A percentile compares a stretch with the other conserved stretches of the same genome.
Evolutionary conservation across 64 coral and sea anemone species (phyloP).

Genomic region (Stichodactyla mertensii): DNA sequence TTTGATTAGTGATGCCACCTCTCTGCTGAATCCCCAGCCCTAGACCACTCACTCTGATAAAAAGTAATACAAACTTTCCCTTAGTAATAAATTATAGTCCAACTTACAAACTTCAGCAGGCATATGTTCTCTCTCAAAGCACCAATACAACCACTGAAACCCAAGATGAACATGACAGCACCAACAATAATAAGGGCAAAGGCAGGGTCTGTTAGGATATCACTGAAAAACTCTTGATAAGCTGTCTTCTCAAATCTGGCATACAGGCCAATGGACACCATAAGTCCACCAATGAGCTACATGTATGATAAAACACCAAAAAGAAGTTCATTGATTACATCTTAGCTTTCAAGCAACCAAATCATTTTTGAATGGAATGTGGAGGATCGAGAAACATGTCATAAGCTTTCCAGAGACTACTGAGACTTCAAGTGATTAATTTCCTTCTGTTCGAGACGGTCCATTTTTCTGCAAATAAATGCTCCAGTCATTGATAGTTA

Average conservation of each 20-base stretch:
- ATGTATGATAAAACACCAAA: conserved; percentile 12
- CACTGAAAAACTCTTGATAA: conserved; percentile 86
- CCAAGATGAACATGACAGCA: conserved; percentile 88
- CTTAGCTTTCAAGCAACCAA: too few species aligned
- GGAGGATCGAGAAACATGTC: too few species aligned
- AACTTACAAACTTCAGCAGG: conserved; percentile 96
- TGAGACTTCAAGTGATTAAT: too few species aligned
- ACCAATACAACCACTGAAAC: conserved; percentile 98
- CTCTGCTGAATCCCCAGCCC: too few species aligned
- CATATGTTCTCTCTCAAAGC: conserved; percentile 95
- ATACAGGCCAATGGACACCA: conserved; percentile 82
- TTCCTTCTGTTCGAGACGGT: too few species aligned
- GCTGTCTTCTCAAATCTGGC: conserved; percentile 90
- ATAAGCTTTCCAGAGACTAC: too few species aligned
- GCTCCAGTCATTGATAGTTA: too few species aligned
- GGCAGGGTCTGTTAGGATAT: conserved; percentile 86
- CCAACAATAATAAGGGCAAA: conserved; percentile 91
- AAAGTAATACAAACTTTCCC: background rate
- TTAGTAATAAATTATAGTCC: too few species aligned
- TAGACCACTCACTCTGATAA: background rate
- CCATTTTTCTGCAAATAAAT: too few species aligned
- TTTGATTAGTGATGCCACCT: too few species aligned
- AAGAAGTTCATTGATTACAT: background rate
- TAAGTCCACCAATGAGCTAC: conserved; percentile 90
- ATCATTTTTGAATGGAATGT: too few species aligned